These are phyloP conservation scores for Gisinianus flammeolus DNA, from an alignment of 2,888 invertebrate species.

Conservation along the genomic window DNA sequence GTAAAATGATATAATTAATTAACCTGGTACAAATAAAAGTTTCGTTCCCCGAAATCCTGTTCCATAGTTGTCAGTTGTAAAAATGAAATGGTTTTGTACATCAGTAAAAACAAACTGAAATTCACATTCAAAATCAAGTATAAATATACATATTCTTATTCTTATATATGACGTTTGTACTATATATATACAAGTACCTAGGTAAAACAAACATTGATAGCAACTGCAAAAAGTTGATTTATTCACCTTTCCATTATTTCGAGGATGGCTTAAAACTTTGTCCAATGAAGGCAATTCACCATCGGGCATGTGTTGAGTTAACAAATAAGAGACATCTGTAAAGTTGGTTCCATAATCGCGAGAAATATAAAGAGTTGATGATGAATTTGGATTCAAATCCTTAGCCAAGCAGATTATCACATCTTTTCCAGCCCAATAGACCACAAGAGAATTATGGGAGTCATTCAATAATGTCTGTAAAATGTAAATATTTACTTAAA, in stretches of 20 bases:
- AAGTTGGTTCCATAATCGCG: constrained; percentile 85
- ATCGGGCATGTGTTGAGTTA: constrained; percentile 68
- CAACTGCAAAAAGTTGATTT: neutral
- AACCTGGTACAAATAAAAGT: constrained; percentile 74
- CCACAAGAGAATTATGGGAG: constrained; percentile 85
- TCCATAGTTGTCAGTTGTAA: constrained; percentile 77
- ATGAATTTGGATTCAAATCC: constrained; percentile 66
- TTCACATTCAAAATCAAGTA: constrained; percentile 54
- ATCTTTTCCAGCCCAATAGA: constrained; percentile 90
- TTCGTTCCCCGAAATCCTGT: constrained; percentile 69
- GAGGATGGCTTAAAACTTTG: constrained; percentile 84
- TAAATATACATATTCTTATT: neutral
- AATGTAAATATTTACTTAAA: constrained; percentile 40
- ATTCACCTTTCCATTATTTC: constrained; percentile 74
- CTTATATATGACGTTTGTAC: neutral
- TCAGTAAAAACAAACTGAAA: constrained; percentile 87
- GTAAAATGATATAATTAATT: too few species aligned
- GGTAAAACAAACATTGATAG: neutral
- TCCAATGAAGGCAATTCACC: constrained; percentile 74
- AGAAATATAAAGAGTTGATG: constrained; percentile 83
- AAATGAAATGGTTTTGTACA: constrained; percentile 75
- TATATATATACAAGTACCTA: neutral
- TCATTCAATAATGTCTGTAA: constrained; percentile 80
- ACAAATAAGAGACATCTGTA: constrained; percentile 69
- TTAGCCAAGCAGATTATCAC: constrained; percentile 85